These are phyloP conservation scores for Nothocercus nigrocapillus DNA, from an alignment of 2,113 vertebrate species.

Conservation along the genomic window DNA sequence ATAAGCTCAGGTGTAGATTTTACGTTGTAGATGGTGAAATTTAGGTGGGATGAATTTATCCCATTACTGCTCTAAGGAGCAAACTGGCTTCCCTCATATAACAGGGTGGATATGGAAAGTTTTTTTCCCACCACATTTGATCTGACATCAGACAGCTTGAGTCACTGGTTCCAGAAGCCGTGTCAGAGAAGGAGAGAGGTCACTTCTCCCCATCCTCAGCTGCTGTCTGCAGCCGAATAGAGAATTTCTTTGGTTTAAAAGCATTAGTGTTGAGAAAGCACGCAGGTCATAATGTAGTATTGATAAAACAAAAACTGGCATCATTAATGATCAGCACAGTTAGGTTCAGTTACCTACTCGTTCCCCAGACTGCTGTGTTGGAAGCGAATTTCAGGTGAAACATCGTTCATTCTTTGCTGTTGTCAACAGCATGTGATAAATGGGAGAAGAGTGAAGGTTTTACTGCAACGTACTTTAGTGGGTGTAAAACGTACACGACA, in stretches of 20 bases:
- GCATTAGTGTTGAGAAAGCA: conserved; percentile 26
- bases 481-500: background rate
- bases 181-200: background rate
- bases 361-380: background rate
- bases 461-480: background rate
- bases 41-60: background rate
- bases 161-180: background rate
- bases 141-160: conserved; percentile 5
- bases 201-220: background rate
- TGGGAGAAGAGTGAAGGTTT: background rate
- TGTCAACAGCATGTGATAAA: conserved; percentile 12
- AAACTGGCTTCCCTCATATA: background rate
- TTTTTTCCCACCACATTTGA: background rate
- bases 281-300: background rate
- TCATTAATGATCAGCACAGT: background rate
- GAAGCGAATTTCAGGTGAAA: conserved; percentile 8
- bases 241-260: conserved; percentile 12
- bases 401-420: background rate
- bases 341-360: conserved; percentile 4
- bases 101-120: background rate
- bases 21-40: background rate
- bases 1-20: background rate
- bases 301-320: conserved; percentile 15
- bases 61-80: background rate
- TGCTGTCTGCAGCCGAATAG: background rate